Evolutionary conservation across 1,140 invertebrate species (phyloP).

Genomic region (Hylaeus volcanicus): DNA sequence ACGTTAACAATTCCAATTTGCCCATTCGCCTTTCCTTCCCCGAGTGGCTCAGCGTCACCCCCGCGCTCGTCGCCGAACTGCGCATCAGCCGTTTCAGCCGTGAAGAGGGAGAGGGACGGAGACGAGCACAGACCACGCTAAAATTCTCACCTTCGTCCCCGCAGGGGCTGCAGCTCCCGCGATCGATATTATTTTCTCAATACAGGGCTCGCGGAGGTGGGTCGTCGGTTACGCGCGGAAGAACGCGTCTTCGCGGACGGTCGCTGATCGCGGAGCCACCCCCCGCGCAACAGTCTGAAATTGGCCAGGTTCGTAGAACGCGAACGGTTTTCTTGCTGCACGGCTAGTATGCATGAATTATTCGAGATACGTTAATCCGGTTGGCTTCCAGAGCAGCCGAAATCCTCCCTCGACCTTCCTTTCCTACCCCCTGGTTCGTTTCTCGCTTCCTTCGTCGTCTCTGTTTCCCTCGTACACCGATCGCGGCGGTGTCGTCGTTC

Average conservation of each 20-base stretch:
- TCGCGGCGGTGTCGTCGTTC: neutral
- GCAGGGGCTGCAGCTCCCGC: neutral
- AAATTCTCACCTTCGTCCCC: conserved; percentile 35
- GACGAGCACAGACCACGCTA: conserved; percentile 7
- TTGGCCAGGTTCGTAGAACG: conserved; percentile 2
- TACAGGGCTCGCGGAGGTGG: conserved; percentile 16
- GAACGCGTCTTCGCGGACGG: neutral
- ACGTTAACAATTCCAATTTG: conserved; percentile 42
- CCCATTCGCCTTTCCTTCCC: conserved; percentile 36
- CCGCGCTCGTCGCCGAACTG: conserved; percentile 25
- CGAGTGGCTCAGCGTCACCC: neutral
- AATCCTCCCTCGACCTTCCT: conserved; percentile 34
- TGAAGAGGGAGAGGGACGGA: neutral
- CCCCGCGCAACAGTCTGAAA: neutral
- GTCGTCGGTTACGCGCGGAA: neutral
- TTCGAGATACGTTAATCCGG: conserved; percentile 72
- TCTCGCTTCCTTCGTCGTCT: neutral
- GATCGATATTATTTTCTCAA: conserved; percentile 49
- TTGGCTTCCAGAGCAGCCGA: conserved; percentile 64
- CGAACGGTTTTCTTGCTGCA: neutral
- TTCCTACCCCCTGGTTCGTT: conserved; percentile 9
- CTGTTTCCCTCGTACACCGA: neutral
- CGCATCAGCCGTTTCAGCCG: conserved; percentile 26
- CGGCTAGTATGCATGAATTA: conserved; percentile 66
- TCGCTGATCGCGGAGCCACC: neutral